phyloP scores from a whole-genome alignment of 1,140 invertebrate genomes.

The Belonocnema kinseyi region DNA sequence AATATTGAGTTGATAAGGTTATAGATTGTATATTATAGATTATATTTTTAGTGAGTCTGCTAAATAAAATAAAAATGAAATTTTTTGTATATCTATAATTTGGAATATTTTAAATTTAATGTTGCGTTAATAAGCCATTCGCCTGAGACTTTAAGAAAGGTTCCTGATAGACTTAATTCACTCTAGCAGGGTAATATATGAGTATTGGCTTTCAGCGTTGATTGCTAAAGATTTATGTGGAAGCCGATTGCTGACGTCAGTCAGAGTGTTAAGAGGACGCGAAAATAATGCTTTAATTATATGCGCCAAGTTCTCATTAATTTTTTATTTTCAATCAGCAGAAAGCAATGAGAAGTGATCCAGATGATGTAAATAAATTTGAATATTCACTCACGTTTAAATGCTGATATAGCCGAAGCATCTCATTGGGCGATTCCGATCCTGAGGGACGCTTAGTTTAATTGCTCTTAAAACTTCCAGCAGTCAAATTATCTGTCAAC shows the following conservation, averaged over 20 bases:
- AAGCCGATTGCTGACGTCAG: conserved; percentile 11
- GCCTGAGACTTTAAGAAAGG: background rate
- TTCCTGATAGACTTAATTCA: background rate
- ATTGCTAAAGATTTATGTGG: too few relatives aligned
- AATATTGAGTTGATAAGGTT: too few relatives aligned
- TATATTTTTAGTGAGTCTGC: too few relatives aligned
- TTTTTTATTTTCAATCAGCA: conserved; percentile 11
- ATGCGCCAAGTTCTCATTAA: conserved; percentile 16
- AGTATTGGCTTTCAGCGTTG: too few relatives aligned
- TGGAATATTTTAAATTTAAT: too few relatives aligned
- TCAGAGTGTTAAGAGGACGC: background rate
- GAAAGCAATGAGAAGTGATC: conserved; percentile 2
- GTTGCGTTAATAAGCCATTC: background rate
- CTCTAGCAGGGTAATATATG: too few relatives aligned
- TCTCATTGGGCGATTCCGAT: background rate
- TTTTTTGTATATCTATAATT: too few relatives aligned
- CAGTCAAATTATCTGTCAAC: conserved; percentile 15
- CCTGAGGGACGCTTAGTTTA: conserved; percentile 2
- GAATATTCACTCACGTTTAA: conserved; percentile 14
- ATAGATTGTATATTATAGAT: too few relatives aligned
- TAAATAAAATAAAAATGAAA: too few relatives aligned
- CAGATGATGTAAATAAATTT: conserved; percentile 18
- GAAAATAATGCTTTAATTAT: conserved; percentile 21
- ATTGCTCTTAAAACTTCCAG: conserved; percentile 1
- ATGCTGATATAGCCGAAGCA: background rate